Conservation (phyloP, 1,140 invertebrate species). For the Lucilia cuprina region DNA sequence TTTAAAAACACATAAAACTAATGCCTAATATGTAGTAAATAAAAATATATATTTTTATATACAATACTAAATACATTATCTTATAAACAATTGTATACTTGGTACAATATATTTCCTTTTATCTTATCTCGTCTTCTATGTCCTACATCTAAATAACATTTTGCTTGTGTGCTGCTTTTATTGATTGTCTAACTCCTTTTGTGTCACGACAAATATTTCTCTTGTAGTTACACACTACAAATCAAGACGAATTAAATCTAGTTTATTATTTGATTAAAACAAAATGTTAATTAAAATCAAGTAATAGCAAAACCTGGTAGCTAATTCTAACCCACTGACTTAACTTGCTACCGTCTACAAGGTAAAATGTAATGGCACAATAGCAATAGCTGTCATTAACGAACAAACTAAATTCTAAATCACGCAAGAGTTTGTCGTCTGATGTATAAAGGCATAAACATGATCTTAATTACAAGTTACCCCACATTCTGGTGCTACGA, state of each 20-base stretch:
- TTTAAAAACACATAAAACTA: too few relatives aligned
- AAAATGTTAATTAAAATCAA: conserved; percentile 32
- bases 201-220: background rate
- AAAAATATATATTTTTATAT: too few relatives aligned
- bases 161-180: background rate
- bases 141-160: background rate
- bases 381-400: background rate
- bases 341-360: too few relatives aligned
- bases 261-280: conserved; percentile 30
- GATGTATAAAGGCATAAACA: background rate
- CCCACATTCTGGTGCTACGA: background rate
- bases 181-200: background rate
- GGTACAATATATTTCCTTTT: too few relatives aligned
- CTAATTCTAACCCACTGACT: background rate
- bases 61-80: too few relatives aligned
- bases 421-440: background rate
- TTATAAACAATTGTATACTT: too few relatives aligned
- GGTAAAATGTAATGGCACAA: background rate
- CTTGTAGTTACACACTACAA: background rate
- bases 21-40: too few relatives aligned
- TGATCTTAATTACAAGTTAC: background rate
- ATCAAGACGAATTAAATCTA: conserved; percentile 26
- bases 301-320: conserved; percentile 4
- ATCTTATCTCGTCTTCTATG: too few relatives aligned
- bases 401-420: background rate